Evolutionary conservation across 2,113 vertebrate genomes (phyloP).

Genomic region (Aegypius monachus): DNA sequence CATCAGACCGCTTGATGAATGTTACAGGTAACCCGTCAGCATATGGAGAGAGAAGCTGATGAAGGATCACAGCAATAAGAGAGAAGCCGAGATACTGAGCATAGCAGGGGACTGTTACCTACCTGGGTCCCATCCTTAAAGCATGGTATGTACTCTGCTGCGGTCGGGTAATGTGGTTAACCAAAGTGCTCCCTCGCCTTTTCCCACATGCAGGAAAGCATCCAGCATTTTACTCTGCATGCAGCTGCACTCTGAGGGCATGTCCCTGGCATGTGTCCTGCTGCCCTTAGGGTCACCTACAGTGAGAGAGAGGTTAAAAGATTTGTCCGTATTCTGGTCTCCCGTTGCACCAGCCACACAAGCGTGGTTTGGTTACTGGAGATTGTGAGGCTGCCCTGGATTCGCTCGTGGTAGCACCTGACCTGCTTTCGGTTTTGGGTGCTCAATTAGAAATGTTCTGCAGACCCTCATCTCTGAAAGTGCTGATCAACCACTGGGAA

Average conservation of each 20-base stretch:
- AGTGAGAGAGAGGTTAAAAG: not conserved
- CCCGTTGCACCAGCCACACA: not conserved
- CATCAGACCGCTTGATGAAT: not conserved
- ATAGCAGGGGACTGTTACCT: not conserved
- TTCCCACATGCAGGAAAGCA: not conserved
- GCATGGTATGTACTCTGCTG: rapidly evolving
- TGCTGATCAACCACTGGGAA: not conserved
- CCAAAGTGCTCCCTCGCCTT: not conserved
- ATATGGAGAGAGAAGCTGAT: not conserved
- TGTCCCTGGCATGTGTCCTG: not conserved
- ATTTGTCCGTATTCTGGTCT: not conserved
- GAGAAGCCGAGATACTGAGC: not conserved
- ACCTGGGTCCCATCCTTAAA: not conserved
- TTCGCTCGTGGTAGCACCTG: rapidly evolving
- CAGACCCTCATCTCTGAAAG: not conserved
- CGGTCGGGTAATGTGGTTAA: not conserved
- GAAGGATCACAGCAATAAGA: not conserved
- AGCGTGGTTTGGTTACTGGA: rapidly evolving
- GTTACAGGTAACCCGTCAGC: rapidly evolving
- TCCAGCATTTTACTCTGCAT: not conserved
- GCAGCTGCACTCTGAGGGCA: not conserved
- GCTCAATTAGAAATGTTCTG: not conserved
- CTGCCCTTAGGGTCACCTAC: not conserved
- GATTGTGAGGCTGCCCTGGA: not conserved
- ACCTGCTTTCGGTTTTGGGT: not conserved